Evolutionary conservation across 2,113 vertebrate genomes (phyloP).

Genomic region (Zosterops borbonicus): DNA sequence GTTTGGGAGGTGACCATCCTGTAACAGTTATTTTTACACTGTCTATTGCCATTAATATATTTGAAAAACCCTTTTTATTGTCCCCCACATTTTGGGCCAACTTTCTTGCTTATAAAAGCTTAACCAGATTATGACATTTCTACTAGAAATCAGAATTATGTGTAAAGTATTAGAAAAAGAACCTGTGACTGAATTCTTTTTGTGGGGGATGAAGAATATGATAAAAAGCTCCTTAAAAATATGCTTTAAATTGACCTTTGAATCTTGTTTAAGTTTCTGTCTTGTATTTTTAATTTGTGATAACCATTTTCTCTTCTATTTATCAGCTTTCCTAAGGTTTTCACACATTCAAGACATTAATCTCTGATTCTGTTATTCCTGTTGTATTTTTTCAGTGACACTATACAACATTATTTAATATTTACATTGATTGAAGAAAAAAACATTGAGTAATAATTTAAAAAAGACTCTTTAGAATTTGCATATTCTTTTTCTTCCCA

Average conservation of each 20-base stretch:
- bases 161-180: not conserved
- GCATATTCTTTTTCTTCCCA: not conserved
- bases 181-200: not conserved
- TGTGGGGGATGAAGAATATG: not conserved
- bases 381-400: conserved; percentile 7
- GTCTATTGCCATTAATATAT: not conserved
- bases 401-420: conserved; percentile 6
- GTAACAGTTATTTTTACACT: not conserved
- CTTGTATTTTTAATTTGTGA: conserved; percentile 29
- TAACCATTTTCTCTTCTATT: conserved; percentile 22
- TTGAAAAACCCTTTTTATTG: not conserved
- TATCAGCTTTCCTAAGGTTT: conserved; percentile 23
- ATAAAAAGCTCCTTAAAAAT: conserved; percentile 31
- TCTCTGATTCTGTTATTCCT: conserved; percentile 12
- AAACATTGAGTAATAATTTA: not conserved
- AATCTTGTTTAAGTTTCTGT: conserved; percentile 29
- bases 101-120: not conserved
- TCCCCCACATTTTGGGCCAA: not conserved
- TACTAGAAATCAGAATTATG: not conserved
- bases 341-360: conserved; percentile 28
- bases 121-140: not conserved
- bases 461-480: not conserved
- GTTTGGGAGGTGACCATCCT: not conserved
- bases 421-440: not conserved
- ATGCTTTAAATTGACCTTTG: conserved; percentile 32